Conservation (phyloP, 2,888 invertebrate genomes). For the Caenorhabditis drosophilae region DNA sequence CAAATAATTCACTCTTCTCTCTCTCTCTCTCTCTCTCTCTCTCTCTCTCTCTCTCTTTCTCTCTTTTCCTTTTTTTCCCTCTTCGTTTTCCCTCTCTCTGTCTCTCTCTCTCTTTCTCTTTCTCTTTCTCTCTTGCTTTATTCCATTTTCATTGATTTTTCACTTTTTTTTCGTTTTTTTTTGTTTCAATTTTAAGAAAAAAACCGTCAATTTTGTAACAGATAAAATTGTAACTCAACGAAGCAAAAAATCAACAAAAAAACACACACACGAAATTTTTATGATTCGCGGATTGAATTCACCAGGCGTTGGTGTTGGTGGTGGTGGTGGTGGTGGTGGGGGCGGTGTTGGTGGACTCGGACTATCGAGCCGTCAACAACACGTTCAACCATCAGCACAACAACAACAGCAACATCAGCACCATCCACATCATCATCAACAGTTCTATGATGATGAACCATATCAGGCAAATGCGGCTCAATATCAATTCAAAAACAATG, state of each 20-base stretch:
- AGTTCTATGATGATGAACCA: conserved; percentile 49
- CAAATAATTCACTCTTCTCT: too few relatives aligned
- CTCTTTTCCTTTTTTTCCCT: too few relatives aligned
- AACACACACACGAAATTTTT: not conserved
- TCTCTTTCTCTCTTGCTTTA: too few relatives aligned
- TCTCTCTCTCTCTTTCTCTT: too few relatives aligned
- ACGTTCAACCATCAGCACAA: not conserved
- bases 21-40: too few relatives aligned
- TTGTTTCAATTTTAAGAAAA: too few relatives aligned
- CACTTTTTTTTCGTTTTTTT: too few relatives aligned
- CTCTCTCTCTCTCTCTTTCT: too few relatives aligned
- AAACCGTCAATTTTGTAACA: too few relatives aligned
- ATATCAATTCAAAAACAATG: conserved; percentile 26
- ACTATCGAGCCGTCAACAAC: not conserved
- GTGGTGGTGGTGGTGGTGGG: not conserved
- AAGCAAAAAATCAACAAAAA: not conserved
- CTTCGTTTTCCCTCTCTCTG: too few relatives aligned
- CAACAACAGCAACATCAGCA: not conserved
- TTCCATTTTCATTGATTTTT: too few relatives aligned
- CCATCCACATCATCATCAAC: conserved; percentile 12
- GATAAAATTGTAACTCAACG: too few relatives aligned
- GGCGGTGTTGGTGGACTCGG: not conserved
- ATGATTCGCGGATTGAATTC: conserved; percentile 39
- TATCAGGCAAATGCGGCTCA: conserved; percentile 43
- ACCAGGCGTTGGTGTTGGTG: conserved; percentile 19